A percentile compares a stretch with the other conserved stretches of the same genome.
Evolutionary conservation across 2,888 invertebrate genomes (phyloP).

Genomic region (Neocrepidodera transversa): DNA sequence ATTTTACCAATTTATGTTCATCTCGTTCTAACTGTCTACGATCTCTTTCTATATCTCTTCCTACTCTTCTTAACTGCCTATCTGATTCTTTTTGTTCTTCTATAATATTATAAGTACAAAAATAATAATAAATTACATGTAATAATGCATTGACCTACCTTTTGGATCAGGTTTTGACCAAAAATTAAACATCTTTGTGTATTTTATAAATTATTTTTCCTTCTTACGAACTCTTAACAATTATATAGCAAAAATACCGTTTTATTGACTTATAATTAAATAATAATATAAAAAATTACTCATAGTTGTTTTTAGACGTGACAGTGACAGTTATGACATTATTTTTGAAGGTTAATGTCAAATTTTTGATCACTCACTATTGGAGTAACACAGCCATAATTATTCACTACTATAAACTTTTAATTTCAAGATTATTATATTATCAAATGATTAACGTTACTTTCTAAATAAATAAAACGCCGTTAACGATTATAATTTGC

Average conservation of each 20-base stretch:
- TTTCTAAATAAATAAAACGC: too few species aligned
- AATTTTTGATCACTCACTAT: too few species aligned
- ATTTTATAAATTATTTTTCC: too few species aligned
- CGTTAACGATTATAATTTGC: too few species aligned
- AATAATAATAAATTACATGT: neutral
- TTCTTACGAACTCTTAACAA: neutral
- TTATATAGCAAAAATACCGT: too few species aligned
- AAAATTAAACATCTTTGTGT: conserved; percentile 47
- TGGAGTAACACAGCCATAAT: too few species aligned
- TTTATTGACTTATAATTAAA: too few species aligned
- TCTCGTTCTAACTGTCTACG: conserved; percentile 82
- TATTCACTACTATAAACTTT: too few species aligned
- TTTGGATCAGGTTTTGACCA: conserved; percentile 59
- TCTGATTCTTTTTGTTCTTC: conserved; percentile 88
- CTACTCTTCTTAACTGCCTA: conserved; percentile 77
- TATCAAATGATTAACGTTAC: too few species aligned
- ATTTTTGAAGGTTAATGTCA: too few species aligned
- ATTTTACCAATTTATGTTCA: conserved; percentile 83
- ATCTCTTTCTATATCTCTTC: conserved; percentile 85
- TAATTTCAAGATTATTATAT: too few species aligned
- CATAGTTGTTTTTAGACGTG: neutral
- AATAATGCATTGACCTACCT: conserved; percentile 48
- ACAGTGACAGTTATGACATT: neutral
- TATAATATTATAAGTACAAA: conserved; percentile 51
- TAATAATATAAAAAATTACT: neutral